phyloP scores from a whole-genome alignment of 2,797 vertebrate species.

The Falco columbarius region DNA sequence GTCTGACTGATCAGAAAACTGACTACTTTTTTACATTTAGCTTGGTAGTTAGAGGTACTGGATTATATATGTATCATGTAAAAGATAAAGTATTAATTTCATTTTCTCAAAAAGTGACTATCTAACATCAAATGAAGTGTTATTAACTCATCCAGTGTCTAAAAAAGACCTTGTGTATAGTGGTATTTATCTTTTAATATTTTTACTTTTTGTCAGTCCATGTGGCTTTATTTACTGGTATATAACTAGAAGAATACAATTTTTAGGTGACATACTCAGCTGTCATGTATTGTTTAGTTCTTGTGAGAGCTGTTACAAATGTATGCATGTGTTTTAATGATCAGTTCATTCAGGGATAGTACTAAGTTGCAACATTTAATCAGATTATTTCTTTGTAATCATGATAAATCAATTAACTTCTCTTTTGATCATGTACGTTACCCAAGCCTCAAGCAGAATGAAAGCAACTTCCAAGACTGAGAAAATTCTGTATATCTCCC shows the following conservation, averaged over 20 bases:
- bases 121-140: not conserved
- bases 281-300: not conserved
- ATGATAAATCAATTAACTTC: not conserved
- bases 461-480: not conserved
- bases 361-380: not conserved
- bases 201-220: not conserved
- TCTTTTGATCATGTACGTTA: not conserved
- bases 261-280: not conserved
- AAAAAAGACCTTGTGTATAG: not conserved
- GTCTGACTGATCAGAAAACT: not conserved
- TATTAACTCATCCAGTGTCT: not conserved
- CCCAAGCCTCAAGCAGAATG: not conserved
- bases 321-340: not conserved
- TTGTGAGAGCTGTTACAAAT: not conserved
- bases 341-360: not conserved
- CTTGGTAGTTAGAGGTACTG: not conserved
- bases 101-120: not conserved
- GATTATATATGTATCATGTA: not conserved
- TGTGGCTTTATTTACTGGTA: not conserved
- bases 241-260: not conserved
- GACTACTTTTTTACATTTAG: not conserved
- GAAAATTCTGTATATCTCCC: not conserved
- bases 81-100: not conserved
- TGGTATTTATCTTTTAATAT: not conserved
- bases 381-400: not conserved